Percentiles rank a stretch among this genome's conserved stretches.
phyloP scores from a whole-genome alignment of 2,888 invertebrate genomes.

The Harpagoxenus sublaevis region DNA sequence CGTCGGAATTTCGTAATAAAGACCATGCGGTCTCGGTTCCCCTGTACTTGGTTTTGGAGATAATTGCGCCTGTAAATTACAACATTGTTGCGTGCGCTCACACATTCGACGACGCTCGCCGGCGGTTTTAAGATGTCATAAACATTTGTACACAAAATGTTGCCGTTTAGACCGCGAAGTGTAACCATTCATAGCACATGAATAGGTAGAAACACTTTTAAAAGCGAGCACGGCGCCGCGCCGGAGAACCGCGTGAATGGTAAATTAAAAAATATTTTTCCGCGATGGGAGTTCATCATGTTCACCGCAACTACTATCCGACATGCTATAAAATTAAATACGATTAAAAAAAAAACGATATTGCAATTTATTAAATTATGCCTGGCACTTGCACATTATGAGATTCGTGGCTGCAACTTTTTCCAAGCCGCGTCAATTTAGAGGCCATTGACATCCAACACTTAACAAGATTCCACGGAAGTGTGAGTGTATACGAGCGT shows the following conservation, averaged over 20 bases:
- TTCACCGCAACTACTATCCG: background rate
- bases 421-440: background rate
- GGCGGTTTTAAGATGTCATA: constrained; percentile 31
- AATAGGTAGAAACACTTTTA: constrained; percentile 5
- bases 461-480: constrained; percentile 72
- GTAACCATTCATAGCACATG: background rate
- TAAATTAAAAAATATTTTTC: constrained; percentile 17
- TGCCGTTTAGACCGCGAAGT: background rate
- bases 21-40: background rate
- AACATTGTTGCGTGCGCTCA: constrained; percentile 24
- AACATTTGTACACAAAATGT: constrained; percentile 13
- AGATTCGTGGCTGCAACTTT: background rate
- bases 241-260: background rate
- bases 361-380: background rate
- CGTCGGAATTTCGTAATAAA: constrained; percentile 13
- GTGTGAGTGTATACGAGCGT: constrained; percentile 66
- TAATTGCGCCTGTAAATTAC: constrained; percentile 37
- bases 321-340: background rate
- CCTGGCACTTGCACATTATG: too few relatives aligned
- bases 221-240: background rate
- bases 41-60: background rate
- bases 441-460: constrained; percentile 36
- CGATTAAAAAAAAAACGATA: background rate
- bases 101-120: background rate
- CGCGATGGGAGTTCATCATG: background rate